Conservation (phyloP, 2,888 invertebrate species). For the Linnaemya vulpina region DNA sequence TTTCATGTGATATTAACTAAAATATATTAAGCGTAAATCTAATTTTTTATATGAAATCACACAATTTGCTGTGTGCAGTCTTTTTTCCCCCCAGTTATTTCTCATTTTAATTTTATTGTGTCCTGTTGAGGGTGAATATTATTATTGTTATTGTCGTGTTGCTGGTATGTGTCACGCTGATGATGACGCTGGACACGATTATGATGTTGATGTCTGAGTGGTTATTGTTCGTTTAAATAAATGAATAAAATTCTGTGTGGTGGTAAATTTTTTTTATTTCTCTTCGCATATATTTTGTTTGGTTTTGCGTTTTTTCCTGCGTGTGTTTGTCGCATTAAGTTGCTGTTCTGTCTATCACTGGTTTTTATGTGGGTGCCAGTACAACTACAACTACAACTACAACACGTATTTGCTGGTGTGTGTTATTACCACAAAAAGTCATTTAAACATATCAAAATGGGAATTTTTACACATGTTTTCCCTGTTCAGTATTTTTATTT, state of each 20-base stretch:
- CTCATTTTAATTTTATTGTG: conserved; percentile 43
- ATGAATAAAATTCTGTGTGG: conserved; percentile 60
- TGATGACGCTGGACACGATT: conserved; percentile 43
- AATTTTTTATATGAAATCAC: conserved; percentile 62
- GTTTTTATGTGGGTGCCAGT: conserved; percentile 58
- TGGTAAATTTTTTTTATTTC: conserved; percentile 2
- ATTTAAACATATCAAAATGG: conserved; percentile 69
- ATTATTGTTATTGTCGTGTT: conserved; percentile 12
- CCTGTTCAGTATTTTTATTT: conserved; percentile 35
- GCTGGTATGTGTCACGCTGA: conserved; percentile 23
- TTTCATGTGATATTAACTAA: conserved; percentile 67
- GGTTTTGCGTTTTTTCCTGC: conserved; percentile 2
- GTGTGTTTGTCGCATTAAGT: conserved; percentile 10
- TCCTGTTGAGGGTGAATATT: conserved; percentile 43
- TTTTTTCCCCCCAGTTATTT: conserved; percentile 30
- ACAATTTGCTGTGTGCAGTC: conserved; percentile 35
- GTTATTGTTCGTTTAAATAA: conserved; percentile 66
- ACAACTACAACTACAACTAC: conserved; percentile 13
- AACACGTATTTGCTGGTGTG: conserved; percentile 35
- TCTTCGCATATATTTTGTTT: no score
- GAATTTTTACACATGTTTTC: conserved; percentile 70
- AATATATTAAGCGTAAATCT: conserved; percentile 71
- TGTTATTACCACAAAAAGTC: conserved; percentile 68
- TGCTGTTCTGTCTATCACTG: conserved; percentile 56
- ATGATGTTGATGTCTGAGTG: conserved; percentile 66